These are phyloP conservation scores for Apoderus coryli DNA, from an alignment of 2,888 invertebrate species.

Conservation along the genomic window DNA sequence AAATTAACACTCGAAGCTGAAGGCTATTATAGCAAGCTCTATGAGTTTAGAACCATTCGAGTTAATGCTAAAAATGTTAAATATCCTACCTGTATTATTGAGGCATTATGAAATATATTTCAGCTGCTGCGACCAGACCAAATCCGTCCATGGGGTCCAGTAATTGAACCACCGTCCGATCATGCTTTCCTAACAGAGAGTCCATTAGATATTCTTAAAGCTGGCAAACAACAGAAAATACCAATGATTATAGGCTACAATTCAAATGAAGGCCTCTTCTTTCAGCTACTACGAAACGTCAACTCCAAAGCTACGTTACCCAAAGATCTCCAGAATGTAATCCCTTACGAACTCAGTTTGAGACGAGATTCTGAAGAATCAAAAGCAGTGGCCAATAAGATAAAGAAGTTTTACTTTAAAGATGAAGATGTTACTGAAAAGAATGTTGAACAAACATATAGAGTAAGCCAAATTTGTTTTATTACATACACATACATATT, in stretches of 20 bases:
- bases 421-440: conserved; percentile 28
- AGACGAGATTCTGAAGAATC: conserved; percentile 19
- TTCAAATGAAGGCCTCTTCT: conserved; percentile 27
- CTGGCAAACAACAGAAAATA: conserved; percentile 27
- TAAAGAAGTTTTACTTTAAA: conserved; percentile 34
- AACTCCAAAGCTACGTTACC: conserved; percentile 16
- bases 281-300: conserved; percentile 21
- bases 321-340: conserved; percentile 20
- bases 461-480: conserved; percentile 20
- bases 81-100: not conserved
- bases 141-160: conserved; percentile 21
- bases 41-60: no score
- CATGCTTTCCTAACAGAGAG: conserved; percentile 25
- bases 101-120: conserved; percentile 9
- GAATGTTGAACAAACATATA: conserved; percentile 28
- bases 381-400: conserved; percentile 27
- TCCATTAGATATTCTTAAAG: conserved; percentile 24
- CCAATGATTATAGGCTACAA: conserved; percentile 30
- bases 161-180: conserved; percentile 21
- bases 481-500: no score
- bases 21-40: no score
- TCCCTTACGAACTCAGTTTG: conserved; percentile 22
- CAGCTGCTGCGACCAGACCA: conserved; percentile 18
- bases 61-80: no score
- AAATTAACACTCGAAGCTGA: no score